Percentiles rank a stretch among this genome's conserved stretches.
These are phyloP conservation scores for Noturus placidus DNA, from an alignment of 2,113 vertebrate genomes.

Conservation along the genomic window DNA sequence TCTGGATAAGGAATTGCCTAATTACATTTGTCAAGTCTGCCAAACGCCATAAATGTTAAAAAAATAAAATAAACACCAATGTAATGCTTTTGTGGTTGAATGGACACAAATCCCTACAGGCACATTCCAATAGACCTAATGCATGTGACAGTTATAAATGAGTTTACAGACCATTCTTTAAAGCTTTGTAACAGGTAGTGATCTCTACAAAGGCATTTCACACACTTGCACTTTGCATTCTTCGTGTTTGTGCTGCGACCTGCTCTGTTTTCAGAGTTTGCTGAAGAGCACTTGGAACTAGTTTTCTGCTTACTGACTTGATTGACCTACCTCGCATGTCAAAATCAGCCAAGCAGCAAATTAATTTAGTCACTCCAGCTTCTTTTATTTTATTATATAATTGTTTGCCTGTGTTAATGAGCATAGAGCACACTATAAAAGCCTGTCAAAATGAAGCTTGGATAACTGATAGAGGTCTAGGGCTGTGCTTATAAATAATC, in stretches of 20 bases:
- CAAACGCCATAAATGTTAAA: too few relatives aligned
- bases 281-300: constrained; percentile 31
- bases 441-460: constrained; percentile 15
- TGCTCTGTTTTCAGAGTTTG: constrained; percentile 22
- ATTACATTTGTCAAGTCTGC: too few relatives aligned
- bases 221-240: background rate
- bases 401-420: constrained; percentile 38
- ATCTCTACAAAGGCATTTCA: background rate
- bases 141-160: background rate
- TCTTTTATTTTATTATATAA: constrained; percentile 26
- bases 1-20: too few relatives aligned
- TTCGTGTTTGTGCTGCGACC: background rate
- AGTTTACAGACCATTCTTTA: background rate
- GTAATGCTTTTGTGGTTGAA: background rate
- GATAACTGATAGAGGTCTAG: background rate
- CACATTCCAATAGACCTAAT: background rate
- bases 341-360: constrained; percentile 41
- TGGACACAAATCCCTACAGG: background rate
- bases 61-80: too few relatives aligned
- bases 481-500: background rate
- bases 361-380: constrained; percentile 37
- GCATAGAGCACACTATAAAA: background rate
- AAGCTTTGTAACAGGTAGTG: background rate
- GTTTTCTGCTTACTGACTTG: constrained; percentile 30
- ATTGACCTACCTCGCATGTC: constrained; percentile 24